A percentile compares a stretch with the other conserved stretches of the same genome.
Conservation (phyloP, 2,113 vertebrate species). For the cat (Felis catus) region DNA sequence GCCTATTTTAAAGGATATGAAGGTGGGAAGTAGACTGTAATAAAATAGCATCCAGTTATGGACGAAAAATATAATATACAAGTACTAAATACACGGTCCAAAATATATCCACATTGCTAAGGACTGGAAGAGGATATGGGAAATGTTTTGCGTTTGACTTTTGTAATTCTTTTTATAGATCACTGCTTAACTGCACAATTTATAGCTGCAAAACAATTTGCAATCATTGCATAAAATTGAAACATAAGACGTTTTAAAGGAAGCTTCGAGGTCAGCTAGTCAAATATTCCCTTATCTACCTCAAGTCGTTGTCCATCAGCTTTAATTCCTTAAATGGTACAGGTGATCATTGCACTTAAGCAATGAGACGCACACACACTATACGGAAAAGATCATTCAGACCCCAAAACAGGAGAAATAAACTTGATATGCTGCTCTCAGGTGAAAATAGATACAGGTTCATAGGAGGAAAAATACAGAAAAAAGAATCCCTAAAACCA, state of each 20-base stretch:
- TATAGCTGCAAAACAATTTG: conserved; percentile 5
- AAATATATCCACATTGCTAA: background rate
- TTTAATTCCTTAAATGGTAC: background rate
- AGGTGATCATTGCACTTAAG: background rate
- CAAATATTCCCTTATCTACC: background rate
- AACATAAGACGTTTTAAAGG: background rate
- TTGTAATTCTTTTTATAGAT: background rate
- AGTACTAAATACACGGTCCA: background rate
- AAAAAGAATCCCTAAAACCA: background rate
- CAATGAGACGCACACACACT: background rate
- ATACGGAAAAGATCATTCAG: background rate
- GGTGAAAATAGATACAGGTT: background rate
- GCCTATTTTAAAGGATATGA: background rate
- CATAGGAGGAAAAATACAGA: background rate
- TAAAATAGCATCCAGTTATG: background rate
- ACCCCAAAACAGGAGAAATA: background rate
- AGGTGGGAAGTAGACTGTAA: background rate
- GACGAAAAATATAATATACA: background rate
- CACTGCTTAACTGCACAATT: background rate
- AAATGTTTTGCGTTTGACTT: background rate
- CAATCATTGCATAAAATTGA: background rate
- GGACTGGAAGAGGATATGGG: background rate
- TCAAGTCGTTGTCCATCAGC: background rate
- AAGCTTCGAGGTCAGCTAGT: background rate
- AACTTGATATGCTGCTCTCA: background rate